A percentile compares a stretch with the other conserved stretches of the same genome.
Conservation (phyloP, 2,797 vertebrate genomes). For the Parauchenoglanis ngamensis region DNA sequence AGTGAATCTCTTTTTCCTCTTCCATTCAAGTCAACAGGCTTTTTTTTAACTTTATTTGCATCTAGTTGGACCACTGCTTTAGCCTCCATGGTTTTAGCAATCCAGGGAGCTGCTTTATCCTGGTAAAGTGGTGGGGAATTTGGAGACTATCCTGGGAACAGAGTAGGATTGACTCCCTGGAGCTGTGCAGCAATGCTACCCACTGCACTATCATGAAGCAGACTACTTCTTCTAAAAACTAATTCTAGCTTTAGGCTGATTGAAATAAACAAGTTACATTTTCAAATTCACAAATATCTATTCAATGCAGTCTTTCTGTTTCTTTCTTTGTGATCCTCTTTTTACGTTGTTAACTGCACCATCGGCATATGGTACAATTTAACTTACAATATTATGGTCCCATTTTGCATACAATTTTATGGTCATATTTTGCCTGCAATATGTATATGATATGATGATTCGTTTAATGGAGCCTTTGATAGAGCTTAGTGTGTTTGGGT, state of each 20-base stretch:
- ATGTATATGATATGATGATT: slow-evolving; percentile 19
- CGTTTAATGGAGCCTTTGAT: neutral
- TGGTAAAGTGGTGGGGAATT: neutral
- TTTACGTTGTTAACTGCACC: neutral
- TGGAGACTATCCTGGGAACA: neutral
- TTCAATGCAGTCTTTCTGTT: neutral
- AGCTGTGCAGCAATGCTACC: neutral
- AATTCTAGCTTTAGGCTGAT: neutral
- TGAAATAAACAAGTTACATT: neutral
- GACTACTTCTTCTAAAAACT: neutral
- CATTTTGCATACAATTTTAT: neutral
- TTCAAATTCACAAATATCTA: neutral
- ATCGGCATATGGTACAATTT: neutral
- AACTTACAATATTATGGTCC: no score
- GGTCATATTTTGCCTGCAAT: neutral
- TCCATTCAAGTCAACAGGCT: neutral
- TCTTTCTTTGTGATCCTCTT: neutral
- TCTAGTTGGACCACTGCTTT: neutral
- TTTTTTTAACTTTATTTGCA: neutral
- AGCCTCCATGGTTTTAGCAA: neutral
- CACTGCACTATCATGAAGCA: neutral
- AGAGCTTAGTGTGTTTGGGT: neutral
- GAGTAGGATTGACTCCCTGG: neutral
- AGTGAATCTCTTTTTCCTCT: neutral
- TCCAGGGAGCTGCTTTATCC: neutral